Conservation (phyloP, 2,888 invertebrate genomes). For the Choristoneura rosaceana region DNA sequence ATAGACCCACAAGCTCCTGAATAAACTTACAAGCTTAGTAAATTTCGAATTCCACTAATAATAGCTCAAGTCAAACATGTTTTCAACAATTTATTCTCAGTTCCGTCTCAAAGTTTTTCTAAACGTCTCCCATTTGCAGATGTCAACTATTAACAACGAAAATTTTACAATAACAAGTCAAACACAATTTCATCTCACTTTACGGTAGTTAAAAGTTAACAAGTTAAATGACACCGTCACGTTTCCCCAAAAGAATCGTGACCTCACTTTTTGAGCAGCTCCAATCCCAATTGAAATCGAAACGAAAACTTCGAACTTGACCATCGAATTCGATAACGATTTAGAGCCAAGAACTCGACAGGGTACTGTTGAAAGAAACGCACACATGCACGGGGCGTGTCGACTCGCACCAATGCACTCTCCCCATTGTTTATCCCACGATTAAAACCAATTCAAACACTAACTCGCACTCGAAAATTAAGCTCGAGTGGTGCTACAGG, state of each 20-base stretch:
- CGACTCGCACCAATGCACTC: constrained; percentile 69
- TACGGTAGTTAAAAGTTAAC: constrained; percentile 8
- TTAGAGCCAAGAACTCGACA: constrained; percentile 37
- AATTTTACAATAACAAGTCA: background rate
- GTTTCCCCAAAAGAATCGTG: constrained; percentile 37
- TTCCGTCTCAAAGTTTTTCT: background rate
- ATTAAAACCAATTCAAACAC: constrained; percentile 84
- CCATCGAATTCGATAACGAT: constrained; percentile 35
- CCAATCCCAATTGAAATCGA: constrained; percentile 32
- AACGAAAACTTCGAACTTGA: constrained; percentile 37
- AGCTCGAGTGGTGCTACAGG: constrained; percentile 76
- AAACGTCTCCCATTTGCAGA: background rate
- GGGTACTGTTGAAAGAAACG: constrained; percentile 42
- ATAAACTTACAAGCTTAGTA: background rate
- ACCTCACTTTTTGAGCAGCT: constrained; percentile 32
- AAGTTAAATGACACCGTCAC: constrained; percentile 30
- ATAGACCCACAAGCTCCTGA: background rate
- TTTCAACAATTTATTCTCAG: background rate
- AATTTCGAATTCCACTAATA: background rate
- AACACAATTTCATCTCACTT: constrained; percentile 3
- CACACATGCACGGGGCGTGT: constrained; percentile 78
- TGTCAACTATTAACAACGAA: background rate
- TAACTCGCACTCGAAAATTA: constrained; percentile 84
- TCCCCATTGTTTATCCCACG: constrained; percentile 84
- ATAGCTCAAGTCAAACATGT: background rate